A percentile compares a stretch with the other conserved stretches of the same genome.
phyloP scores from a whole-genome alignment of 2,888 invertebrate species.

The Lepetodrilus schrolli region DNA sequence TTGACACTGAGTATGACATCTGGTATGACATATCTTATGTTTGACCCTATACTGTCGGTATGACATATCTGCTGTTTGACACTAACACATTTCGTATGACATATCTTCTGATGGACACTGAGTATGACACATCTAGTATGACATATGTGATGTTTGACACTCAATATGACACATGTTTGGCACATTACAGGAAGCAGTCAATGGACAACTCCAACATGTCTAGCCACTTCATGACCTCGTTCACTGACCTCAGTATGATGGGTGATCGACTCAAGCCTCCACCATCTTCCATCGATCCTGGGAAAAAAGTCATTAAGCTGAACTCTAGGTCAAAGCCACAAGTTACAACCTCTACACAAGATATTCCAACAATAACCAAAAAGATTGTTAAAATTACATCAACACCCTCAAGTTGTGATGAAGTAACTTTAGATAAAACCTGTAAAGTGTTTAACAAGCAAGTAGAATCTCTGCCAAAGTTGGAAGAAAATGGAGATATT shows the following conservation, averaged over 20 bases:
- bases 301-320: slow-evolving; percentile 64
- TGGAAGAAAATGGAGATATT: background rate
- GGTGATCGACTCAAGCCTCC: slow-evolving; percentile 64
- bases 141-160: too few relatives aligned
- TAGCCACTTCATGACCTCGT: slow-evolving; percentile 46
- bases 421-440: slow-evolving; percentile 5
- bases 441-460: slow-evolving; percentile 33
- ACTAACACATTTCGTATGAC: too few relatives aligned
- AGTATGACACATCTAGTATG: too few relatives aligned
- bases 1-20: too few relatives aligned
- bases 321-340: slow-evolving; percentile 25
- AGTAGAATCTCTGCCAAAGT: background rate
- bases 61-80: too few relatives aligned
- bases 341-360: background rate
- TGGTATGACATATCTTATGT: too few relatives aligned
- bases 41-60: too few relatives aligned
- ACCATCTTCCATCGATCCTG: slow-evolving; percentile 60
- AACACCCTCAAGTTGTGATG: background rate
- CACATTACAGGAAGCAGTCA: background rate
- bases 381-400: slow-evolving; percentile 27
- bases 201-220: background rate
- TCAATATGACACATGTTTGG: too few relatives aligned
- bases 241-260: slow-evolving; percentile 33
- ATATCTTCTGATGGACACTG: too few relatives aligned
- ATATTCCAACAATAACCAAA: background rate